Evolutionary conservation across 2,113 vertebrate species (phyloP).

Genomic region (Psophia crepitans): DNA sequence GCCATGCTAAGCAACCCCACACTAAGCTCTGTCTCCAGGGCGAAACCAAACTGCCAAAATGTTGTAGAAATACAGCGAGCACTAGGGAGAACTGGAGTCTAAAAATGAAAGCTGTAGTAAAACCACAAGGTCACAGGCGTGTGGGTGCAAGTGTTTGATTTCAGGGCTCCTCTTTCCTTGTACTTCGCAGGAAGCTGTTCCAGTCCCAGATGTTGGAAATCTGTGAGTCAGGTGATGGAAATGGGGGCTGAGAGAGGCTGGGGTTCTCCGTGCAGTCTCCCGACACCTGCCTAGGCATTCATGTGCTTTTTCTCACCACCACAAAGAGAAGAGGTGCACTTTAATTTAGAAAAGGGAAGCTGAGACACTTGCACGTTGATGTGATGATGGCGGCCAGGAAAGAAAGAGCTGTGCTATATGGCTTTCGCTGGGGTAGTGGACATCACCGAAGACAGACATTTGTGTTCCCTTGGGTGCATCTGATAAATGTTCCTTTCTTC

Average conservation of each 20-base stretch:
- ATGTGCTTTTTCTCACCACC: neutral
- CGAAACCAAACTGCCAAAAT: neutral
- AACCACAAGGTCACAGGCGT: slow-evolving; percentile 38
- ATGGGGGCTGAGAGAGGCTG: neutral
- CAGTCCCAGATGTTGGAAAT: neutral
- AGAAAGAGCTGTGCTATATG: neutral
- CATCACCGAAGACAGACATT: neutral
- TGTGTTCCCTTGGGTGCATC: neutral
- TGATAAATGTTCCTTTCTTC: neutral
- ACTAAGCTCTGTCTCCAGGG: neutral
- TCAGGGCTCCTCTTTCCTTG: neutral
- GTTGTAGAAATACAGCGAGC: neutral
- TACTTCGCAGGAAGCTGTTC: neutral
- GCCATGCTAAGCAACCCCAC: neutral
- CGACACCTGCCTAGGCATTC: neutral
- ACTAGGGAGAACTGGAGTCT: neutral
- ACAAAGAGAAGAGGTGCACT: neutral
- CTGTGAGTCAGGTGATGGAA: neutral
- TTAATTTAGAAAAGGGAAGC: neutral
- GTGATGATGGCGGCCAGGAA: neutral
- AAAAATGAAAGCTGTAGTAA: slow-evolving; percentile 50
- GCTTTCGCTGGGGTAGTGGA: neutral
- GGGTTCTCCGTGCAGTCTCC: neutral
- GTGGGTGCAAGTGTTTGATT: neutral
- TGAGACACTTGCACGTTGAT: neutral